These are phyloP conservation scores for Pontoporia blainvillei DNA, from an alignment of 2,113 vertebrate species.

Conservation along the genomic window DNA sequence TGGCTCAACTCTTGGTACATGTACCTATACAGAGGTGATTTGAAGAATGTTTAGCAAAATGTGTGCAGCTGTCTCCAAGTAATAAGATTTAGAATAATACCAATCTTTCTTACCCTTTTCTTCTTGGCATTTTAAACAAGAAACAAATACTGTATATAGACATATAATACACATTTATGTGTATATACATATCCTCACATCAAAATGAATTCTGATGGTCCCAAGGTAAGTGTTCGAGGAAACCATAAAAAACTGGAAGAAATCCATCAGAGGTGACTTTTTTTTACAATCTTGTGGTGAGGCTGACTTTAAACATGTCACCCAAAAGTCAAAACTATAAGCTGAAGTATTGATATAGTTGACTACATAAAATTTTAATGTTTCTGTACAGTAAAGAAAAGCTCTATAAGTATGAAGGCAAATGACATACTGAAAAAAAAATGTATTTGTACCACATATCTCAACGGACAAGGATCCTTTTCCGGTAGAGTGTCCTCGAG, in stretches of 20 bases:
- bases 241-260: constrained; percentile 3
- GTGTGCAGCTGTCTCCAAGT: not conserved
- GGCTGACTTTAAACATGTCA: constrained; percentile 18
- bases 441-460: not conserved
- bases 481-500: not conserved
- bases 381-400: not conserved
- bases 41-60: not conserved
- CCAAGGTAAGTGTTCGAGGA: not conserved
- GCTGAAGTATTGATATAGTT: constrained; percentile 2
- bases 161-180: not conserved
- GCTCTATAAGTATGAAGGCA: not conserved
- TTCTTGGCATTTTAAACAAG: not conserved
- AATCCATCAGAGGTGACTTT: constrained; percentile 30
- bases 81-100: not conserved
- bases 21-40: not conserved
- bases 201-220: constrained; percentile 25
- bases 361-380: constrained; percentile 35
- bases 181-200: not conserved
- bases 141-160: not conserved
- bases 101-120: not conserved
- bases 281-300: constrained; percentile 37
- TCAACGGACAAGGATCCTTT: not conserved
- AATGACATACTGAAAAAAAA: not conserved
- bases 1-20: not conserved
- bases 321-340: constrained; percentile 39